Base-by-base conservation (phyloP, 1,140 invertebrate species). In the Zaprionus taronus region DNA sequence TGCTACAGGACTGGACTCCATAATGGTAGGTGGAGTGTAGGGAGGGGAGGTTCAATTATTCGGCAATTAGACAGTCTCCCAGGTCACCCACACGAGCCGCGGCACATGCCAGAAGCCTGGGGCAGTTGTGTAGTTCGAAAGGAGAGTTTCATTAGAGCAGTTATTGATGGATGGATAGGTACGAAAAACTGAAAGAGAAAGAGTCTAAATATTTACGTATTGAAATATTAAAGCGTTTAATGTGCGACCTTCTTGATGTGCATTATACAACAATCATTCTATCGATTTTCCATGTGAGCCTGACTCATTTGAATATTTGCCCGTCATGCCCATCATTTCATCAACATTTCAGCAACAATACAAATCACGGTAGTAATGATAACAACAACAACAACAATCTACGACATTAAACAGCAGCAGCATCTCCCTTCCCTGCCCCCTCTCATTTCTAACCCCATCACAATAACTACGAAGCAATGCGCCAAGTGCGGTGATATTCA, bases 221-320 rank as follows among this genome's bases (percentile, higher is more conserved):
- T 72, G 55, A 65, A 73, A 72, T 84, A 85, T 89, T 90, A 89
- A 89, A 89, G 85, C 84, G 79, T 90, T 91, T 71, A 90, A 90
- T 90, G 67, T 63, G 66, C 85, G 79, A 90, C 85, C 85, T 81
- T 89, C 81, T 81, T 68, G 61, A 49, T 66, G 55, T 77, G 81
- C 74, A 90, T 89, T 90, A 90, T 84, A 89, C 81, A 89, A 89
- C 79, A 90, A 89, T 89, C 85, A 89, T 89, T 89, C 79, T 89
- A 89, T 89, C 81, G 84, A 89, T 89, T 89, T 90, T 90, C 72
- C 85, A 80, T 84, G 75, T 81, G 66, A 56, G 79, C 51, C 60
- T 56, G 76, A 70, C 62, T 85, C 70, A 90, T 90, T 90, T 90
- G 81, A 90, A 90, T 90, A 90, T 71, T 26, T 77, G 81, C 81